Evolutionary conservation across 2,113 vertebrate genomes (phyloP).

Genomic region (Nothocercus julius): DNA sequence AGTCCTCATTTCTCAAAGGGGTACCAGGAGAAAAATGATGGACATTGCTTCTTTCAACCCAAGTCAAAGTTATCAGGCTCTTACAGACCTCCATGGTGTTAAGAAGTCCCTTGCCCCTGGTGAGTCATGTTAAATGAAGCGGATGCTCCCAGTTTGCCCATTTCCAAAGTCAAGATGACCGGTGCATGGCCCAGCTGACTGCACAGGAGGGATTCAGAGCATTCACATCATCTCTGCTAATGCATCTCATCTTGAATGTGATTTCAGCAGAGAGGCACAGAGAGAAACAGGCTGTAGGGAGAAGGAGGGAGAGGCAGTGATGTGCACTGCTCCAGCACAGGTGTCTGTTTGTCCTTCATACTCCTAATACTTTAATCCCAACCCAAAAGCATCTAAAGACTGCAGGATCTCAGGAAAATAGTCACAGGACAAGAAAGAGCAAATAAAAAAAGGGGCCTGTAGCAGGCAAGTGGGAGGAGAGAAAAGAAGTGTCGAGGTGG

Average conservation of each 20-base stretch:
- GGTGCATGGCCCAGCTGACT: neutral
- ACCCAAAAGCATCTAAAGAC: neutral
- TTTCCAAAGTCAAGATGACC: rapidly evolving
- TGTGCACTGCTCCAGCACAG: neutral
- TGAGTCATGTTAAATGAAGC: neutral
- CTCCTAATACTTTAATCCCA: neutral
- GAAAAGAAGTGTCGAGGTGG: neutral
- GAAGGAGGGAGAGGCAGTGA: neutral
- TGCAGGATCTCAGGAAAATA: neutral
- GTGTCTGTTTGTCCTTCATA: rapidly evolving
- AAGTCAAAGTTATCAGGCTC: neutral
- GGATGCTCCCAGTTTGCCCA: neutral
- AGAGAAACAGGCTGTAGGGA: neutral
- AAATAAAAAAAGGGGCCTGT: neutral
- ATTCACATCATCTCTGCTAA: neutral
- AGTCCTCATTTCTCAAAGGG: neutral
- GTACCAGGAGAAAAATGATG: neutral
- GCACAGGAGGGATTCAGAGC: neutral
- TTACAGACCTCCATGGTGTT: neutral
- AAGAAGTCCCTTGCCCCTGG: neutral
- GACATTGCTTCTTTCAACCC: neutral
- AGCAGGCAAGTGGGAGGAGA: neutral
- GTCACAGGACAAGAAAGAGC: neutral
- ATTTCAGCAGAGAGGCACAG: neutral
- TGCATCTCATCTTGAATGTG: neutral